Base-by-base conservation (phyloP, 2,113 vertebrate genomes). In the Trematomus loennbergii region DNA sequence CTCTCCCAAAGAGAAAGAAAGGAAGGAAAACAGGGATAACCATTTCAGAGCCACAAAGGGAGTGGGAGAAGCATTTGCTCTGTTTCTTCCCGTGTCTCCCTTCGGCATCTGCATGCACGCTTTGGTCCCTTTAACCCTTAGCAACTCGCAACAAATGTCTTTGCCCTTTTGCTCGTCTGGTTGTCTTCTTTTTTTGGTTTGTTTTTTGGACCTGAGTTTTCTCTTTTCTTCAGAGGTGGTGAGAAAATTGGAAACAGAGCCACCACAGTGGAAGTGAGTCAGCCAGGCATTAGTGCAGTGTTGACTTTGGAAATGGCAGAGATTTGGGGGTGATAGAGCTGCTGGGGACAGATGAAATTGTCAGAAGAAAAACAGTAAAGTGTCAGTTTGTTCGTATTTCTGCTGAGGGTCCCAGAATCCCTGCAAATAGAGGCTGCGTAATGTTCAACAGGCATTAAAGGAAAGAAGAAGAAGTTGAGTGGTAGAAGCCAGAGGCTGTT, bases 171-270 rank as follows among this genome's bases (percentile, higher is more conserved):
- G 73, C 81, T 70, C 77, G 55, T 79, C 76, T 79, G 67, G 52
- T 88, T 91, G 82, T 64, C 52, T 69, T 10, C 67, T 59, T 78
- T 80, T 70, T 79, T 78, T 83, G 69, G 25, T 36, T 59, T 59
- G 45, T 69, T 81, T 91, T 88, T 79, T 87, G 91, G 84, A 91
- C 72, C 85, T 85, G 78, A 78, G 79, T 75, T 87, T 83, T 79
- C 77, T 83, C 75, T 77, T 84, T 86, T 84, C 59, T 79, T 85
- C 52, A 81, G 91, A 91, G 85, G 86, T 89, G 88, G 92, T 92
- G 94, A 93, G 91, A 94, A 94, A 94, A 94, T 95, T 94, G 92
- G 92, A 95, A 95, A 93, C 94, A 95, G 94, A 95, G 85, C 91
- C 92, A 90, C 93, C 91, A 91, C 91, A 86, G 89, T 91, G 89